A percentile compares a stretch with the other conserved stretches of the same genome.
Conservation (phyloP, 2,113 vertebrate genomes). For the Corythornis madagascariensis region DNA sequence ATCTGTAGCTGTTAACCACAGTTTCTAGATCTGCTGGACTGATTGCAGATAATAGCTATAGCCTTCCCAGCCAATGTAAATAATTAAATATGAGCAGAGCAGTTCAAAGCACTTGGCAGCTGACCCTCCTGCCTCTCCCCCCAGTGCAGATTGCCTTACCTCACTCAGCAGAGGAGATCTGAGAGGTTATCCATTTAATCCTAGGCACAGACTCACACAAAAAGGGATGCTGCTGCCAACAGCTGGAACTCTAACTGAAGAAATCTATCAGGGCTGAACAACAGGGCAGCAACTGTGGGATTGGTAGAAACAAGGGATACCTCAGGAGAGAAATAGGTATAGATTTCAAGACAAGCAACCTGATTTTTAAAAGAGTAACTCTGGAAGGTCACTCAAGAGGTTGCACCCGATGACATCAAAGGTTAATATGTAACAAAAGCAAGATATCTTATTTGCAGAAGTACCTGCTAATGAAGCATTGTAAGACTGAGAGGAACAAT, state of each 20-base stretch:
- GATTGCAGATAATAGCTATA: not conserved
- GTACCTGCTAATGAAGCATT: conserved; percentile 7
- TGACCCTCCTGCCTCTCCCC: not conserved
- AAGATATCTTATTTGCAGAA: not conserved
- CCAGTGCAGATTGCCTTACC: not conserved
- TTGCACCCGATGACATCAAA: not conserved
- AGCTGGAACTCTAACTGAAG: not conserved
- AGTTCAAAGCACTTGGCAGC: conserved; percentile 19
- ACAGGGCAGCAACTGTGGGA: not conserved
- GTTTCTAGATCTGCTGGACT: not conserved
- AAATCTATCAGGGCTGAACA: not conserved
- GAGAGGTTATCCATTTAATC: not conserved
- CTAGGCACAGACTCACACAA: not conserved
- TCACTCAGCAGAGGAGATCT: not conserved
- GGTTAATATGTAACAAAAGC: not conserved
- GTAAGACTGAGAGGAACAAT: conserved; percentile 27
- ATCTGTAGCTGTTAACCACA: not conserved
- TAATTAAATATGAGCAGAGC: not conserved
- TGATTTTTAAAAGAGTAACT: not conserved
- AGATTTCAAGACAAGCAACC: not conserved
- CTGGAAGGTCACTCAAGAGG: not conserved
- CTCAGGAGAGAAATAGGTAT: not conserved
- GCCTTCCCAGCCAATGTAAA: conserved; percentile 24
- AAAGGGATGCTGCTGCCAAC: not conserved
- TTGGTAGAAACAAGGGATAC: not conserved